These are phyloP conservation scores for Paramormyrops kingsleyae DNA, from an alignment of 2,113 vertebrate genomes.

Conservation along the genomic window DNA sequence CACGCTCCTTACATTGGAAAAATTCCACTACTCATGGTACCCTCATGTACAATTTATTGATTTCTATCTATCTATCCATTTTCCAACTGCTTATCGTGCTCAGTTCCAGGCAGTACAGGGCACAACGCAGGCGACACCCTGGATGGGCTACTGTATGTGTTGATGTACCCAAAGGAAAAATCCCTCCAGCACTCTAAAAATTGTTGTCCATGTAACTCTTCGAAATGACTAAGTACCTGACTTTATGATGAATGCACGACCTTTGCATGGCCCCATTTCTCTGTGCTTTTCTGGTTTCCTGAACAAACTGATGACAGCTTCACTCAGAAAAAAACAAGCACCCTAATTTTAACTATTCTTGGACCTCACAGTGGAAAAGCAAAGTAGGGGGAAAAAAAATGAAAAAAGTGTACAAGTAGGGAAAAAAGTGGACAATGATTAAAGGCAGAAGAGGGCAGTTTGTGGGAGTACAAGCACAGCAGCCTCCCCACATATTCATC, in stretches of 20 bases:
- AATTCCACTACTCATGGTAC: not conserved
- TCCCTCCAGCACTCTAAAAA: constrained; percentile 4
- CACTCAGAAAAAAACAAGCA: not conserved
- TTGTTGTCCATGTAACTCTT: not conserved
- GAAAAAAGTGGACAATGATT: not conserved
- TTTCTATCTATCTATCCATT: not conserved
- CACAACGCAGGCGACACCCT: not conserved
- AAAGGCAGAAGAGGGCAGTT: not conserved
- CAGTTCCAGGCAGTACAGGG: not conserved
- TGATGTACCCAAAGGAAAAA: constrained; percentile 26
- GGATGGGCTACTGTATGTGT: constrained; percentile 10
- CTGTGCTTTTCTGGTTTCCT: not conserved
- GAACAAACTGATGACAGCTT: not conserved
- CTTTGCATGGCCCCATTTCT: not conserved
- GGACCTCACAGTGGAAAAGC: not conserved
- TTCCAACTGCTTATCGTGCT: not conserved
- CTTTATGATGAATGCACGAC: constrained; percentile 3
- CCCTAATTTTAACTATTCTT: not conserved
- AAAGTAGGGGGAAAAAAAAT: not conserved
- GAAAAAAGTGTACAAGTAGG: not conserved
- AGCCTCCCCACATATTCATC: not conserved
- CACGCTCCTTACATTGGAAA: too few species aligned
- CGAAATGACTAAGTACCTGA: not conserved
- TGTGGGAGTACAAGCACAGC: not conserved
- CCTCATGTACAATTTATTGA: not conserved